A percentile compares a stretch with the other conserved stretches of the same genome.
Evolutionary conservation across 1,140 invertebrate species (phyloP).

Genomic region (Melitaea cinxia): DNA sequence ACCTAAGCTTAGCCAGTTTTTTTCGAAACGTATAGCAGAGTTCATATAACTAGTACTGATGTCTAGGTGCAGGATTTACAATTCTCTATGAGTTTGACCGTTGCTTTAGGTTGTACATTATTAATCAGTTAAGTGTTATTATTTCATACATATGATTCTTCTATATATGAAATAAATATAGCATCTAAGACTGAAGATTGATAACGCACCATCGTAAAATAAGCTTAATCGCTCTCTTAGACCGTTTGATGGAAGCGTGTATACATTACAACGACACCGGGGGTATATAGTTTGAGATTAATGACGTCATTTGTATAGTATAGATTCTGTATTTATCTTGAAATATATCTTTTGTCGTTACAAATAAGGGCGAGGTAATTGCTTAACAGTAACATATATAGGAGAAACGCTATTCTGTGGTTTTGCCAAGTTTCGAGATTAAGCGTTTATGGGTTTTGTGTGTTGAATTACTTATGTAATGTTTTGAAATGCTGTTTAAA

Average conservation of each 20-base stretch:
- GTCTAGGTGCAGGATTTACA: no score
- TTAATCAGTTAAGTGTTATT: no score
- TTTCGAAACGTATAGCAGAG: no score
- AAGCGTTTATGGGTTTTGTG: conserved; percentile 9
- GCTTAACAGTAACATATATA: not conserved
- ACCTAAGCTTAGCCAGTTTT: no score
- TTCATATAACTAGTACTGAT: no score
- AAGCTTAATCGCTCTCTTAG: conserved; percentile 17
- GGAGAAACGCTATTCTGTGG: conserved; percentile 15
- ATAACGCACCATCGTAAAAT: conserved; percentile 13
- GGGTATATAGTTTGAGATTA: conserved; percentile 26
- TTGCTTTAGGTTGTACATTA: no score
- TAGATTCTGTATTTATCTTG: not conserved
- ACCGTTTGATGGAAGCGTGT: conserved; percentile 28
- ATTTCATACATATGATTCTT: no score
- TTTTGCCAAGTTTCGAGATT: conserved; percentile 22
- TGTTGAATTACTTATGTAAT: conserved; percentile 8
- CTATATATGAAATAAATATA: no score
- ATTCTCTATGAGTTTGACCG: no score
- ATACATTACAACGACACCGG: conserved; percentile 19
- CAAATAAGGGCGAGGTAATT: not conserved
- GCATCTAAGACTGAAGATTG: not conserved
- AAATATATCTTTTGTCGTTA: conserved; percentile 5
- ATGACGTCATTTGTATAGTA: conserved; percentile 30
- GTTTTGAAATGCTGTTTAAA: not conserved